These are phyloP conservation scores for Prionchulus punctatus DNA, from an alignment of 2,888 invertebrate species.

Conservation along the genomic window DNA sequence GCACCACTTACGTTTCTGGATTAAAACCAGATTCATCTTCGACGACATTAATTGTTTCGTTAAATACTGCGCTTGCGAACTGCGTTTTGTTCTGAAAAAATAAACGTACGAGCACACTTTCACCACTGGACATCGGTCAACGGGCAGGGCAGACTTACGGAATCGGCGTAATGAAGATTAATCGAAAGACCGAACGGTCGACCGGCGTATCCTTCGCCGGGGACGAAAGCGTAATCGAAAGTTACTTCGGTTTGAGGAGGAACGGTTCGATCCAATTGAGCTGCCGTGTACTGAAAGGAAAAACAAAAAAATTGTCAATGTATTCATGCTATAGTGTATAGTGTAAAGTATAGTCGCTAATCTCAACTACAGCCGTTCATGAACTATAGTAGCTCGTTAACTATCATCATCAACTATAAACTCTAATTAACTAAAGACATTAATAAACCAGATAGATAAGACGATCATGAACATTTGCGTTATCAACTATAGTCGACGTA, in stretches of 20 bases:
- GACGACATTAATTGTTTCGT: slow-evolving; percentile 85
- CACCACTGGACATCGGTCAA: background rate
- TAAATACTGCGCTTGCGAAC: slow-evolving; percentile 79
- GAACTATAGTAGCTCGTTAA: too few species aligned
- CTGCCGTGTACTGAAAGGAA: slow-evolving; percentile 56
- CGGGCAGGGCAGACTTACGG: slow-evolving; percentile 6
- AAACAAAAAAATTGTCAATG: background rate
- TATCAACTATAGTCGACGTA: too few species aligned
- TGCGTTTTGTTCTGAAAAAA: slow-evolving; percentile 46
- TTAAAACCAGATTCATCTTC: slow-evolving; percentile 93
- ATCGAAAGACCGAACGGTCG: slow-evolving; percentile 88
- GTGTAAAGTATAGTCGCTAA: background rate
- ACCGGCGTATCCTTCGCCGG: slow-evolving; percentile 87
- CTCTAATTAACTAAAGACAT: too few species aligned
- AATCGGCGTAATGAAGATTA: slow-evolving; percentile 28
- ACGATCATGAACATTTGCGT: too few species aligned
- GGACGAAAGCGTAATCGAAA: slow-evolving; percentile 79
- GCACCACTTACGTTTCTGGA: slow-evolving; percentile 57
- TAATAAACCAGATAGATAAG: too few species aligned
- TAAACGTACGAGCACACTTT: background rate
- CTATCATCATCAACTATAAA: too few species aligned
- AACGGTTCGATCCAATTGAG: slow-evolving; percentile 68
- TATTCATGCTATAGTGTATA: background rate
- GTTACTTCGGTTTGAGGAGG: slow-evolving; percentile 82
- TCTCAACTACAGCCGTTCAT: background rate